phyloP scores from a whole-genome alignment of 2,113 vertebrate genomes.

The Tachycineta bicolor region DNA sequence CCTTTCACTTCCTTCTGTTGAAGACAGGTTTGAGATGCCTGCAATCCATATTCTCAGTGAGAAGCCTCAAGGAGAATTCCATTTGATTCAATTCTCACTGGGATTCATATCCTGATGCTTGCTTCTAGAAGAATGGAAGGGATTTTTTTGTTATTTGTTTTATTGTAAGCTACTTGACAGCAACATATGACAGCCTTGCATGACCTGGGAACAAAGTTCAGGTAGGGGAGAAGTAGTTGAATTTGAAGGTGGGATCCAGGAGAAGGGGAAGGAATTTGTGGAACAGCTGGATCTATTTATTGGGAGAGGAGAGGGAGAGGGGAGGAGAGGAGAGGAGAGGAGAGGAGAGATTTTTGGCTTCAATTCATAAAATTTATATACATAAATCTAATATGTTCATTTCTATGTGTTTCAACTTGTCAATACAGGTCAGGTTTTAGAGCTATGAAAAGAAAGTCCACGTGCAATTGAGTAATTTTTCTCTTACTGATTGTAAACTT shows the following conservation, averaged over 20 bases:
- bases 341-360: neutral
- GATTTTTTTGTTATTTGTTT: fast-evolving
- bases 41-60: fast-evolving
- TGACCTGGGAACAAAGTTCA: neutral
- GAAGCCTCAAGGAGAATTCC: neutral
- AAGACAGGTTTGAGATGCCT: neutral
- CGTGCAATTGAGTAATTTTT: neutral
- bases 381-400: neutral
- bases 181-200: neutral
- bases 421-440: neutral
- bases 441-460: neutral
- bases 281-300: neutral
- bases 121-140: neutral
- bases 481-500: neutral
- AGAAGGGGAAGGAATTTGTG: neutral
- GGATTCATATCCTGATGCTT: neutral
- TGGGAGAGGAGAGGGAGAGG: neutral
- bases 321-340: neutral
- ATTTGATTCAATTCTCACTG: neutral
- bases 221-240: neutral
- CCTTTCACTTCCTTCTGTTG: neutral
- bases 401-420: neutral
- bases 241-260: neutral
- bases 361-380: neutral
- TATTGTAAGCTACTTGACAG: neutral